phyloP scores from a whole-genome alignment of 2,113 vertebrate genomes.

The Hyperoodon ampullatus region DNA sequence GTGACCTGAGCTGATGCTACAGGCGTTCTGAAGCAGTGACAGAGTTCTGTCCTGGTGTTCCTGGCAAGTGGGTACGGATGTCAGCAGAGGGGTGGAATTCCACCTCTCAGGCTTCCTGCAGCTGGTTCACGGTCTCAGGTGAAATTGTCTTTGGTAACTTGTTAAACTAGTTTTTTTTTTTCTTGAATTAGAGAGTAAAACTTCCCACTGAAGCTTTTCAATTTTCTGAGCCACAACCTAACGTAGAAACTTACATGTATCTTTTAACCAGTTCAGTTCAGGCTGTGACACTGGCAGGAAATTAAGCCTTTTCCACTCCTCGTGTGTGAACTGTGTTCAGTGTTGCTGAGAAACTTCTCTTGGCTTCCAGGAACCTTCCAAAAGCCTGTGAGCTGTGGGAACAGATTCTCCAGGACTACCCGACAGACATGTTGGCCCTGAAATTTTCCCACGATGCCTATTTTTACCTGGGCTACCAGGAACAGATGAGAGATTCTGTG shows the following conservation, averaged over 20 bases:
- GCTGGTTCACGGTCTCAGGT: fast-evolving
- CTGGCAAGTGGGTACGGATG: fast-evolving
- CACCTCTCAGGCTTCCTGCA: fast-evolving
- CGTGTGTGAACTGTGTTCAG: fast-evolving
- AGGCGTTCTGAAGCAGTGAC: neutral
- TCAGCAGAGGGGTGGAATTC: fast-evolving
- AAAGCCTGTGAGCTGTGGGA: conserved; percentile 93
- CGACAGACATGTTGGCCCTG: conserved; percentile 94
- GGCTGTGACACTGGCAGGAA: fast-evolving
- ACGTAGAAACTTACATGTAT: fast-evolving
- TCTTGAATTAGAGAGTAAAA: neutral
- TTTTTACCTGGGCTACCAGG: conserved; percentile 92
- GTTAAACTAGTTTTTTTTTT: neutral
- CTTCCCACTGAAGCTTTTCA: neutral
- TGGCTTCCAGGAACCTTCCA: conserved; percentile 85
- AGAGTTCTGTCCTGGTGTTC: fast-evolving
- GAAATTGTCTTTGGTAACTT: no score
- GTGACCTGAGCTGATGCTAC: neutral
- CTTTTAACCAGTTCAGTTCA: neutral
- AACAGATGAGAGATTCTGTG: conserved; percentile 92
- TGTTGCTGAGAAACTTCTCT: neutral
- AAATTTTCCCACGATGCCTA: conserved; percentile 93
- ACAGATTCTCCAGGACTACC: conserved; percentile 91
- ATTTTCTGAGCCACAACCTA: neutral
- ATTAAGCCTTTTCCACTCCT: fast-evolving